Conservation (phyloP, 2,113 vertebrate species). For the Notarius quadriscutis region DNA sequence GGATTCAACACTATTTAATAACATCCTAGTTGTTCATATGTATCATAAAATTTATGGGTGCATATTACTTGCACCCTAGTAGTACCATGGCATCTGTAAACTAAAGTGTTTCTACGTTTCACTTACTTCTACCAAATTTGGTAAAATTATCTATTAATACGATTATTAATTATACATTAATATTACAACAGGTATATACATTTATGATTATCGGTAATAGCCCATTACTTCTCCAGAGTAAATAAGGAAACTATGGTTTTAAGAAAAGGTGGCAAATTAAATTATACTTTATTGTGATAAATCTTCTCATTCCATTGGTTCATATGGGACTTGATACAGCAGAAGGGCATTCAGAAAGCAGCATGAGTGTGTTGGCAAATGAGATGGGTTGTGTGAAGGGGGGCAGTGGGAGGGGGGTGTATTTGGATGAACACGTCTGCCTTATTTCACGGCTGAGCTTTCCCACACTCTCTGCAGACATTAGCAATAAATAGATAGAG, state of each 20-base stretch:
- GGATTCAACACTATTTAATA: background rate
- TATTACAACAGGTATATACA: too few relatives aligned
- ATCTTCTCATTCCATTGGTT: constrained; percentile 33
- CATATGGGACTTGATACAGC: constrained; percentile 44
- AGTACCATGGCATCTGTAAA: background rate
- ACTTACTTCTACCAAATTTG: background rate
- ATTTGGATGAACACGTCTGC: background rate
- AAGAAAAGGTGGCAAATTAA: background rate
- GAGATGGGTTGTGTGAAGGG: constrained; percentile 33
- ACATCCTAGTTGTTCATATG: too few relatives aligned
- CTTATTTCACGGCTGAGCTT: constrained; percentile 30
- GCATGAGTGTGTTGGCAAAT: background rate
- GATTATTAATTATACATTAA: too few relatives aligned
- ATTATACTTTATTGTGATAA: background rate
- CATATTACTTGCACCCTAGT: too few relatives aligned
- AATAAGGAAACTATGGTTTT: background rate
- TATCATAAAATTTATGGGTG: too few relatives aligned
- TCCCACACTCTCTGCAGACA: constrained; percentile 24
- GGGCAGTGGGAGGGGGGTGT: background rate
- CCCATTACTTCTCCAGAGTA: background rate
- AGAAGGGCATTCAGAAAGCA: background rate
- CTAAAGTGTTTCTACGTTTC: background rate
- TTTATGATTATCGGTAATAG: background rate
- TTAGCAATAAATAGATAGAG: constrained; percentile 20
- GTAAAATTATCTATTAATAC: background rate